Base-by-base conservation (phyloP, 1,140 invertebrate species). In the Drosophila bipectinata region DNA sequence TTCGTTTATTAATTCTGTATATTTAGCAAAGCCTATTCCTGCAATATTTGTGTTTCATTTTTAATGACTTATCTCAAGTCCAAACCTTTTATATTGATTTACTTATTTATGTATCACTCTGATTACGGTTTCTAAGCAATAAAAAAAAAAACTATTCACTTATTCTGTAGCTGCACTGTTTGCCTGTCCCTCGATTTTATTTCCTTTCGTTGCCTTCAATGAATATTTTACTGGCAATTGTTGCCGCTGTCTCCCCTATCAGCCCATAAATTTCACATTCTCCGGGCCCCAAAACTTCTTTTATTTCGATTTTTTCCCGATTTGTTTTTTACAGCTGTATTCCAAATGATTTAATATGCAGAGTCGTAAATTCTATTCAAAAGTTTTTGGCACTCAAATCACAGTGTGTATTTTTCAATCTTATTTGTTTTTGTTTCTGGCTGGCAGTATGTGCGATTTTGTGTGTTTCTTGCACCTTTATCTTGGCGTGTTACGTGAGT, bases 281-380 rank as follows among this genome's bases (percentile, higher is more conserved):
- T 44, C 62, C 39, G 15, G 34, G 34, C 32, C 39, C 41, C 41
- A 28, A 15, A 48, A 71, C 62, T 37, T 60, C 54, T 62, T 78
- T 55, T 66, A 47, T 37, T 37, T 37, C 34, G 10, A 32, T 32
- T 75, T 55, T n/a, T 37, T 41, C 39, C 4, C n/a, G n/a, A 2
- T 5, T 14, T 10, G 15, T 48, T 48, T 59, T 47, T 39, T 47
- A 6, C 15, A 34, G 7, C 52, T 37, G 49, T 51, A 32, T 72
- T 77, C 57, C 59, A 48, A 83, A 64, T 85, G 77, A 84, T 84
- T 84, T 85, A 69, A 84, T 81, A 84, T 84, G 82, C 63, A 87
- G 67, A 85, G 67, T 84, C 82, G 81, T 87, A 84, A 84, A 84
- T 84, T 79, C 62, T 72, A 58, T 82, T 75, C 48, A 56, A 64